These are phyloP conservation scores for Eustalomyia histrio DNA, from an alignment of 2,888 invertebrate species.

Conservation along the genomic window DNA sequence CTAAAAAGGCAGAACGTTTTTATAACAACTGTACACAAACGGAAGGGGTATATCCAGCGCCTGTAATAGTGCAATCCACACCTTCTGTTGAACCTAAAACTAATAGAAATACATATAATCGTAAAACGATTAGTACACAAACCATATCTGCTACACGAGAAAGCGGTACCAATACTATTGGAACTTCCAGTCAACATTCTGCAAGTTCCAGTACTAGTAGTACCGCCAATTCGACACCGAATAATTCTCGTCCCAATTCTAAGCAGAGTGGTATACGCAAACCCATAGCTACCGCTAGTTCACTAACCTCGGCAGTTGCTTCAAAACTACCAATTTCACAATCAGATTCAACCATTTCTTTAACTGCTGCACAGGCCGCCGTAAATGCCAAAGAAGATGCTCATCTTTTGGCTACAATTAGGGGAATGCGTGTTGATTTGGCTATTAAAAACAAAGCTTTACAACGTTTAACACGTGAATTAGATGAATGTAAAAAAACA, in stretches of 20 bases:
- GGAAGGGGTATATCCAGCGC: constrained; percentile 62
- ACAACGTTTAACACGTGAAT: constrained; percentile 86
- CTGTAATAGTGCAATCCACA: neutral
- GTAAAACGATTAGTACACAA: constrained; percentile 67
- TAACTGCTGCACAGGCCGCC: constrained; percentile 78
- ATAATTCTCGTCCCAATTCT: constrained; percentile 77
- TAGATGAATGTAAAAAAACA: constrained; percentile 88
- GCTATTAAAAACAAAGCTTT: constrained; percentile 87
- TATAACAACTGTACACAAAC: constrained; percentile 79
- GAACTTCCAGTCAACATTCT: constrained; percentile 71
- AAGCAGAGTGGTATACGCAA: constrained; percentile 81
- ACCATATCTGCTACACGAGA: constrained; percentile 70
- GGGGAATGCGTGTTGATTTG: constrained; percentile 87
- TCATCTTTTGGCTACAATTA: constrained; percentile 88
- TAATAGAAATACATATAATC: constrained; percentile 64
- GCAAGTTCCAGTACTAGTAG: constrained; percentile 78
- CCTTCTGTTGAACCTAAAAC: constrained; percentile 61
- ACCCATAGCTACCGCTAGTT: constrained; percentile 62
- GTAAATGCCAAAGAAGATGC: constrained; percentile 83
- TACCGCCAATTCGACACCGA: constrained; percentile 78
- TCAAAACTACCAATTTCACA: constrained; percentile 81
- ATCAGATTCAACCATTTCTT: constrained; percentile 80
- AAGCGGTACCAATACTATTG: constrained; percentile 76
- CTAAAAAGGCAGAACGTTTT: constrained; percentile 75
- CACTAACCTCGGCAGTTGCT: constrained; percentile 61